Evolutionary conservation across 1,140 invertebrate genomes (phyloP), one percentile per base, ranked within the genome.

Genomic region (Halictus rubicundus): DNA sequence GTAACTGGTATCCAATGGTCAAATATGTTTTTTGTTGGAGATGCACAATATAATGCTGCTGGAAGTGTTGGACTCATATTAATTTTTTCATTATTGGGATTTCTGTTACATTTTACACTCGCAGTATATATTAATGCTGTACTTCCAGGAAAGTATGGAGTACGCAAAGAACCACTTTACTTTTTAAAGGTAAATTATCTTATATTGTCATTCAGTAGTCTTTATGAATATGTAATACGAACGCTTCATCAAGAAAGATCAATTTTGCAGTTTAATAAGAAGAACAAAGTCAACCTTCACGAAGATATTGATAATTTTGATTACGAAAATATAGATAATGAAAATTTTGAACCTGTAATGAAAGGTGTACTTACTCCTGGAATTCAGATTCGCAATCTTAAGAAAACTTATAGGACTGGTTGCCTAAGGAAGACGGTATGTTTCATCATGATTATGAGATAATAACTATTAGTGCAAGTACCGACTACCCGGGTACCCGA

Each of bases 111-210:
- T 69, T 88, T 90, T 78, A 76, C 32, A 21, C 57, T 89, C 27
- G 78, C 87, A 21, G 10, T 89, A 19, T 95, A 95, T 84, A 85
- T 95, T 49, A 94, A 94, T 83, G 90, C 90, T 57, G 82, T 95
- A 16, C 87, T 92, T 64, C 95, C 95, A 7, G 94, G 94, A 46
- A 92, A 94, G 77, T 94, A 92, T 87, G 94, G 95, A 16, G 90
- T 95, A 23, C 86, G 91, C 19, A 91, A 93, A 80, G 90, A 91
- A 1, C 94, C 94, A 89, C 91, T 94, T 77, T 95, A 94, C 84
- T 94, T 93, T 72, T 92, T 94, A 42, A 91, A 91, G 88, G 92
- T 93, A 89, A 85, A 85, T 74, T 72, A 59, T 69, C 27, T 23
- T 61, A 68, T 32, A 37, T 27, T 60, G 21, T 37, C 8, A 49